phyloP scores from a whole-genome alignment of 2,113 vertebrate species.

The Heteronetta atricapilla region DNA sequence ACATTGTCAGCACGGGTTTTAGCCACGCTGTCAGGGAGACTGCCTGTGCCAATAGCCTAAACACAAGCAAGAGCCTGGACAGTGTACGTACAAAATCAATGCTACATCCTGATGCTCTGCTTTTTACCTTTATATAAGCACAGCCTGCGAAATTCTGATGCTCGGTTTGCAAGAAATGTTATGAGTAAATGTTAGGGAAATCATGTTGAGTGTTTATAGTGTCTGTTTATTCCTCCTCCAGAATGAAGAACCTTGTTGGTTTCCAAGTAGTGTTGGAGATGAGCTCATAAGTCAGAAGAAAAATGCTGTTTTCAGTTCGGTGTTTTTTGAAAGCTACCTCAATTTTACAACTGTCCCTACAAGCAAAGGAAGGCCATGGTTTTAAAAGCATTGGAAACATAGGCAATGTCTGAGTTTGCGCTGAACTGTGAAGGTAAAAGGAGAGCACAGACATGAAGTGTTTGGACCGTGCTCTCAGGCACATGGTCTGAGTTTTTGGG shows the following conservation, averaged over 20 bases:
- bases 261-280: neutral
- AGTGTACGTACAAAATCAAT: neutral
- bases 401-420: neutral
- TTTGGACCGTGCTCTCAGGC: too few species aligned
- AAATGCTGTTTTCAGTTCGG: neutral
- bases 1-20: accelerated
- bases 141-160: neutral
- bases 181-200: neutral
- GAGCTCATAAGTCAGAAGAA: neutral
- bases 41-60: neutral
- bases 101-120: neutral
- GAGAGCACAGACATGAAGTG: neutral
- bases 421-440: neutral
- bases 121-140: neutral
- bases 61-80: neutral
- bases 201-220: neutral
- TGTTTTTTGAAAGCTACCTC: neutral
- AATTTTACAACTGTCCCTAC: neutral
- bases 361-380: neutral
- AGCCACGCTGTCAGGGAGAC: neutral
- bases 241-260: neutral
- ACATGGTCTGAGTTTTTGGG: too few species aligned
- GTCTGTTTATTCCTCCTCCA: neutral
- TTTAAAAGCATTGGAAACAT: neutral
- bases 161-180: neutral